A percentile compares a stretch with the other conserved stretches of the same genome.
Conservation (phyloP, 2,797 vertebrate species). For the Eulemur mongoz region DNA sequence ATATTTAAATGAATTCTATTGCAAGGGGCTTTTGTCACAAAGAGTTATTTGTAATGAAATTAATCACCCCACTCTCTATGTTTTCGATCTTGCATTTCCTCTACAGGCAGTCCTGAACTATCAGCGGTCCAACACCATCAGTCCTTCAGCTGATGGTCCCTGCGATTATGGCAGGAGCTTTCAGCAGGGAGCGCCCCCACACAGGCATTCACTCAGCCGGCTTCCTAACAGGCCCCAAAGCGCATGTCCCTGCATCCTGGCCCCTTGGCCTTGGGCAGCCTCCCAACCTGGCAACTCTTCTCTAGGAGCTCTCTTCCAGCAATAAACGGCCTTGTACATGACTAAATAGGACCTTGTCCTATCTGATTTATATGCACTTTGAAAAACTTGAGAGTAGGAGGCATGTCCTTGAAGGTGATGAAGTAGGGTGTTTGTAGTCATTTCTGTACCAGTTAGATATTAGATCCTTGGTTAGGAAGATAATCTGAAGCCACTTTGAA, state of each 20-base stretch:
- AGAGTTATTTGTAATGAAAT: neutral
- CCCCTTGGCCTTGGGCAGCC: neutral
- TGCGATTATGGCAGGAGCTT: neutral
- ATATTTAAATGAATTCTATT: neutral
- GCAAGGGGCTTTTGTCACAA: neutral
- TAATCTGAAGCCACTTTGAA: neutral
- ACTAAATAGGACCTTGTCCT: neutral
- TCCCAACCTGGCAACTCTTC: neutral
- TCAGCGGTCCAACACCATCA: neutral
- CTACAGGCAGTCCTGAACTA: neutral
- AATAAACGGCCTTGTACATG: neutral
- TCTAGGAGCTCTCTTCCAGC: neutral
- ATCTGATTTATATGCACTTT: neutral
- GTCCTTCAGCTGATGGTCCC: neutral
- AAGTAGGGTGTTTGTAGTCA: neutral
- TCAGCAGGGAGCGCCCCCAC: neutral
- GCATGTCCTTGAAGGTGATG: neutral
- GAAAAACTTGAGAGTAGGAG: neutral
- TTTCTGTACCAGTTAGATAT: constrained; percentile 19
- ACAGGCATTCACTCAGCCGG: neutral
- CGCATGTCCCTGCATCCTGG: neutral
- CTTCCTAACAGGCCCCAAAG: neutral
- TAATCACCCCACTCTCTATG: neutral
- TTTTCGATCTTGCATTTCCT: neutral
- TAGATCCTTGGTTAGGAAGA: neutral